Evolutionary conservation across 2,888 invertebrate species (phyloP), one percentile per base, ranked within the genome.

Genomic region (Didymodactylos carnosus): DNA sequence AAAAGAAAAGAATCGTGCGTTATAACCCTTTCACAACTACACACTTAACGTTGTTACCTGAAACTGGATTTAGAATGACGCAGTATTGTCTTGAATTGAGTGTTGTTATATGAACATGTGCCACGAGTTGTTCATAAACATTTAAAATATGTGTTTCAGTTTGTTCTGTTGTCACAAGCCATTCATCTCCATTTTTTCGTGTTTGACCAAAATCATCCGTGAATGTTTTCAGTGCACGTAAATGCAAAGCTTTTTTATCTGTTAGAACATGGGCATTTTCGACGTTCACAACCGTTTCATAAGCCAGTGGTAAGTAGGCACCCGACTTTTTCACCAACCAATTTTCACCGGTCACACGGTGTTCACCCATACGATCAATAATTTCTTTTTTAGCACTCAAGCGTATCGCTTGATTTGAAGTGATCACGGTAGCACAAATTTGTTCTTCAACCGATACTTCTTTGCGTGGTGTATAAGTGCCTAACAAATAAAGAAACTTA

Each of bases 101-200:
- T 0, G 84, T 83, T 2, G 84, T 84, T 72, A 85, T 84, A 73
- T 81, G 78, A 16, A 84, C 81, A 13, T 82, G 81, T 40, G 83
- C 83, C 14, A 84, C 80, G 10, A 85, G 83, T 80, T 84, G 81
- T 78, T 85, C 85, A 78, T 85, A 85, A 2, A 86, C 85, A 76
- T 81, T 81, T n/a, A 85, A 85, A 75, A 86, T 86, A 77, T 85
- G 85, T 19, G 84, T 83, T 76, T 86, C 85, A 16, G 84, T 82
- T 77, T 84, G 84, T 8, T 79, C 76, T 78, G 83, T 79, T 35
- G 82, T 84, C 69, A 85, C 82, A 70, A 86, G 77, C 85, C 85
- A 85, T 78, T 86, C 84, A 76, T 85, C 85, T 43, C 85, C 85
- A 76, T 84, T 85, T 78, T 84, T 85, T 35, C 85, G 78, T 11